These are phyloP conservation scores for Proctacanthus coquilletti DNA, from an alignment of 1,140 invertebrate genomes.

Conservation along the genomic window DNA sequence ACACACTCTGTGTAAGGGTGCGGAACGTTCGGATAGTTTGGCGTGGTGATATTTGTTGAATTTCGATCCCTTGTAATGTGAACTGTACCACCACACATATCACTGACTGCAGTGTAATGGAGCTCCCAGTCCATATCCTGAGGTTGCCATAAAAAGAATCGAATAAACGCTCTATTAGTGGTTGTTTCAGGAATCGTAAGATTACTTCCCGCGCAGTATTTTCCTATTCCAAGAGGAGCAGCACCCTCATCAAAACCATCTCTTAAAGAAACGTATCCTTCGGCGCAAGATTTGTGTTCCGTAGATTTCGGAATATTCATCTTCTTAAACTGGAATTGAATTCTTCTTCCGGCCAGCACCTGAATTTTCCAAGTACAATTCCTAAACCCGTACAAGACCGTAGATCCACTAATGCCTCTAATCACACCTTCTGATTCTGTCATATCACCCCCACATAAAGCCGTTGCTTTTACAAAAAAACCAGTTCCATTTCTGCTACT, in stretches of 20 bases:
- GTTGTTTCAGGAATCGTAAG: constrained; percentile 37
- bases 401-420: too few species aligned
- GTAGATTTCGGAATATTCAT: too few species aligned
- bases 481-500: constrained; percentile 35
- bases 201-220: constrained; percentile 42
- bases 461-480: constrained; percentile 33
- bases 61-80: too few species aligned
- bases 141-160: constrained; percentile 14
- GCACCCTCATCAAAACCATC: constrained; percentile 55
- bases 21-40: constrained; percentile 65
- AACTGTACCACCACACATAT: constrained; percentile 52
- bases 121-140: constrained; percentile 36
- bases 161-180: constrained; percentile 44
- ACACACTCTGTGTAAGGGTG: constrained; percentile 57
- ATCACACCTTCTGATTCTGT: constrained; percentile 29
- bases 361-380: constrained; percentile 58
- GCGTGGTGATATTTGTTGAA: constrained; percentile 44
- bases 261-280: too few species aligned
- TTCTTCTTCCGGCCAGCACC: constrained; percentile 51
- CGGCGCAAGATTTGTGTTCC: too few species aligned
- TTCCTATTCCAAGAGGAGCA: constrained; percentile 49
- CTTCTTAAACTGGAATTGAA: constrained; percentile 41
- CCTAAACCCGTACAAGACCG: too few species aligned
- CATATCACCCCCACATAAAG: constrained; percentile 43
- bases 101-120: constrained; percentile 38